Percentiles rank a stretch among this genome's conserved stretches.
Evolutionary conservation across 2,888 invertebrate genomes (phyloP).

Genomic region (Scaptomyza reducta): DNA sequence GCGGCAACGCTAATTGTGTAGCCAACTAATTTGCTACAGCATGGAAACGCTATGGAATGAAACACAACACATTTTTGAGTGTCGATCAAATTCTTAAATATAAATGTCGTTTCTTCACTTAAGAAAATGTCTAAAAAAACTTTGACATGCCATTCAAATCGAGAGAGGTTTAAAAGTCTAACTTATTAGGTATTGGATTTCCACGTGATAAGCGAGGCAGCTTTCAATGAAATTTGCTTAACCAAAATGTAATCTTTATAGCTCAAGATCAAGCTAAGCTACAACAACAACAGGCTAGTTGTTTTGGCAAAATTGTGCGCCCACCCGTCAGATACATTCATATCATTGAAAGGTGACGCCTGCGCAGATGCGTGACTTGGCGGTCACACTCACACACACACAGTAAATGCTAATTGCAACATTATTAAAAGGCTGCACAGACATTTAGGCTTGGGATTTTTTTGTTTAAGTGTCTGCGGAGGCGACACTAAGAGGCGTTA

Average conservation of each 20-base stretch:
- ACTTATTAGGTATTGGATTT: neutral
- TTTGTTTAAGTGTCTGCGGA: conserved; percentile 68
- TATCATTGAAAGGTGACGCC: conserved; percentile 61
- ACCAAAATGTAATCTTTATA: conserved; percentile 38
- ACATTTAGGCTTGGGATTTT: conserved; percentile 13
- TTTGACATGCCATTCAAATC: conserved; percentile 1
- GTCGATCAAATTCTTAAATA: conserved; percentile 4
- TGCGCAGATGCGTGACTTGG: conserved; percentile 75
- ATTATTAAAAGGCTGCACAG: conserved; percentile 52
- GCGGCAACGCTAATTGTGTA: conserved; percentile 33
- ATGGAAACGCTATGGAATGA: conserved; percentile 53
- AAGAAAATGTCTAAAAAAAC: conserved; percentile 5
- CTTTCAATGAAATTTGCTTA: conserved; percentile 2
- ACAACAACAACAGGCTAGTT: conserved; percentile 20
- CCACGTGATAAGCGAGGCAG: conserved; percentile 23
- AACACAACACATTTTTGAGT: conserved; percentile 32
- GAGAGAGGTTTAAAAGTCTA: neutral
- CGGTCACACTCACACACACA: conserved; percentile 52
- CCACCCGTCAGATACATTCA: conserved; percentile 45
- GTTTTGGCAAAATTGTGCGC: conserved; percentile 65
- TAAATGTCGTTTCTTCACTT: conserved; percentile 16
- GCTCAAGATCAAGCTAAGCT: conserved; percentile 56
- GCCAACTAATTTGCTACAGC: conserved; percentile 9
- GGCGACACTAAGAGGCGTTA: conserved; percentile 79
- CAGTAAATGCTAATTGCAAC: conserved; percentile 72